These are phyloP conservation scores for Fistularia commersonii DNA, from an alignment of 2,797 vertebrate species.

Conservation along the genomic window DNA sequence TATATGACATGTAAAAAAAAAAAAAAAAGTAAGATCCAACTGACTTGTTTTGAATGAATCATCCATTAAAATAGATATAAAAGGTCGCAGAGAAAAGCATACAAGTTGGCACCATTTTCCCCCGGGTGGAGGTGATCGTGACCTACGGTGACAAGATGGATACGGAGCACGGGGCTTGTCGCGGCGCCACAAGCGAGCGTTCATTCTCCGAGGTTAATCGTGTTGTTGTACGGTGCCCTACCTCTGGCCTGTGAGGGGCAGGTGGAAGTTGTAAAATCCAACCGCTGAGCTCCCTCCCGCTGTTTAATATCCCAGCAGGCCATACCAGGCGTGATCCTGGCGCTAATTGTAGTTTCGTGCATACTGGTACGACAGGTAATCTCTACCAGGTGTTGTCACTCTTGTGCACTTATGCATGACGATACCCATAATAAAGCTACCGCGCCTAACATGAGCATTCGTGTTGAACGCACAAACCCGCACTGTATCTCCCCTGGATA, in stretches of 20 bases:
- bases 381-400: slow-evolving; percentile 53
- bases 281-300: slow-evolving; percentile 37
- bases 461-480: slow-evolving; percentile 5
- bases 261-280: slow-evolving; percentile 51
- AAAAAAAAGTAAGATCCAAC: background rate
- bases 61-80: too few relatives aligned
- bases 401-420: slow-evolving; percentile 11
- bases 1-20: background rate
- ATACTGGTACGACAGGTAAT: slow-evolving; percentile 33
- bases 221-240: slow-evolving; percentile 22
- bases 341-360: slow-evolving; percentile 31
- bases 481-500: slow-evolving; percentile 17
- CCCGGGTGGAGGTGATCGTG: slow-evolving; percentile 17
- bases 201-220: slow-evolving; percentile 35
- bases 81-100: too few relatives aligned
- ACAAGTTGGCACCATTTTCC: too few relatives aligned
- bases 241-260: slow-evolving; percentile 44
- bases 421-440: background rate
- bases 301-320: slow-evolving; percentile 45
- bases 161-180: background rate
- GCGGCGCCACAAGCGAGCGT: slow-evolving; percentile 6
- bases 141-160: slow-evolving; percentile 1
- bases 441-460: slow-evolving; percentile 7
- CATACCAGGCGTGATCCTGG: slow-evolving; percentile 19
- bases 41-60: too few relatives aligned